Evolutionary conservation across 1,140 invertebrate genomes (phyloP), one percentile per base, ranked within the genome.

Genomic region (Philotrypesis tridentata): DNA sequence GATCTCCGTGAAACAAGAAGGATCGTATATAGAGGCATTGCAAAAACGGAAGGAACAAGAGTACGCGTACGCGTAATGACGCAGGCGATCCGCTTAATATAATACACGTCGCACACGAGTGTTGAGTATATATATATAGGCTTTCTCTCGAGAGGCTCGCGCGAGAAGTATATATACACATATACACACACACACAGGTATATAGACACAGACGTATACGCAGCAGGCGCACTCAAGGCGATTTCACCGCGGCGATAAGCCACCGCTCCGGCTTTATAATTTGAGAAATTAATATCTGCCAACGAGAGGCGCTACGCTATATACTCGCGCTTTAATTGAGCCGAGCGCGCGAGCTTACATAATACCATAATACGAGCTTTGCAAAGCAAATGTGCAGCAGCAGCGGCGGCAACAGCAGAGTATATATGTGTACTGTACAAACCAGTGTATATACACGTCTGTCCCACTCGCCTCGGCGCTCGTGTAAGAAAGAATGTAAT

Each of bases 401-500:
- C 55, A n/a, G 12, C 70, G 71, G 31, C 71, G 37, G 25, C 43
- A n/a, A n/a, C n/a, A n/a, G n/a, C n/a, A n/a, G n/a, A n/a, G n/a
- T n/a, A n/a, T n/a, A n/a, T n/a, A n/a, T n/a, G n/a, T n/a, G n/a
- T n/a, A n/a, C n/a, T n/a, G n/a, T n/a, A n/a, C n/a, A n/a, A n/a
- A n/a, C n/a, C n/a, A n/a, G n/a, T n/a, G n/a, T n/a, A n/a, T n/a
- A n/a, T n/a, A n/a, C n/a, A 31, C 25, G 21, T 23, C 33, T 75
- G n/a, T 72, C 25, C 61, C 61, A 21, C 48, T 17, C 48, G 48
- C 21, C 6, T 55, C 6, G 7, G n/a, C 17, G 21, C 3, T n/a
- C 74, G 71, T 76, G 72, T 63, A 83, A 83, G 76, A 83, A 83
- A 83, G 61, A 79, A 83, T 85, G 85, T 87, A 87, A 87, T 86